Conservation (phyloP, 2,797 vertebrate genomes). For the Oceanodroma leucorhoa region DNA sequence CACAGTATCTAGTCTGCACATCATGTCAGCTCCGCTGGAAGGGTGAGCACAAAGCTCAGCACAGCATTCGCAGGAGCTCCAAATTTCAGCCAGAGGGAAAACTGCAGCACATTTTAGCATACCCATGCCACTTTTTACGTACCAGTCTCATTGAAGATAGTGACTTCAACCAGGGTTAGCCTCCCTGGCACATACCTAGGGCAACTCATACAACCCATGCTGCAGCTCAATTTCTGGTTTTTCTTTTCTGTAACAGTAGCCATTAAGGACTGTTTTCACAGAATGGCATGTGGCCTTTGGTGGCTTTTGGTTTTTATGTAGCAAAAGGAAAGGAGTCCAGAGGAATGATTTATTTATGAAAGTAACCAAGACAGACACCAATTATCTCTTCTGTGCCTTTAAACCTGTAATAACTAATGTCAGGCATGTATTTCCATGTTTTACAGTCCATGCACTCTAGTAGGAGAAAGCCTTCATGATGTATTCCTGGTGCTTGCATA, state of each 20-base stretch:
- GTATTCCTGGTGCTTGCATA: not conserved
- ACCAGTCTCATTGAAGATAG: not conserved
- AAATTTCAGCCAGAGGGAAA: not conserved
- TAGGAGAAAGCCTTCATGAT: not conserved
- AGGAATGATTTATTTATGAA: not conserved
- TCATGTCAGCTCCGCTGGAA: not conserved
- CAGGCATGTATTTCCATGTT: not conserved
- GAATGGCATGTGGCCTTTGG: not conserved
- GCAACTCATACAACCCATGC: not conserved
- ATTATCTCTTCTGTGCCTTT: not conserved
- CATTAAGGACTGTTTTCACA: not conserved
- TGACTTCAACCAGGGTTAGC: not conserved
- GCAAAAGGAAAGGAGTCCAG: not conserved
- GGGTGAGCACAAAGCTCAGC: not conserved
- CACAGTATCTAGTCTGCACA: not conserved
- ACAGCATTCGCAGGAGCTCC: not conserved
- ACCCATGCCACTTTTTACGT: not conserved
- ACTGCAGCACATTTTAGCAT: not conserved
- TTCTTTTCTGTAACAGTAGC: not conserved
- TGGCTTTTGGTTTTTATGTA: not conserved
- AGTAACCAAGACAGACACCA: not conserved
- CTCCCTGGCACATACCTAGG: not conserved
- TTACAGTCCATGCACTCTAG: not conserved
- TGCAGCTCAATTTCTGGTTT: not conserved
- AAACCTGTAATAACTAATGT: not conserved